Base-by-base conservation (phyloP, 1,140 invertebrate genomes). In the Thaumetopoea pityocampa region DNA sequence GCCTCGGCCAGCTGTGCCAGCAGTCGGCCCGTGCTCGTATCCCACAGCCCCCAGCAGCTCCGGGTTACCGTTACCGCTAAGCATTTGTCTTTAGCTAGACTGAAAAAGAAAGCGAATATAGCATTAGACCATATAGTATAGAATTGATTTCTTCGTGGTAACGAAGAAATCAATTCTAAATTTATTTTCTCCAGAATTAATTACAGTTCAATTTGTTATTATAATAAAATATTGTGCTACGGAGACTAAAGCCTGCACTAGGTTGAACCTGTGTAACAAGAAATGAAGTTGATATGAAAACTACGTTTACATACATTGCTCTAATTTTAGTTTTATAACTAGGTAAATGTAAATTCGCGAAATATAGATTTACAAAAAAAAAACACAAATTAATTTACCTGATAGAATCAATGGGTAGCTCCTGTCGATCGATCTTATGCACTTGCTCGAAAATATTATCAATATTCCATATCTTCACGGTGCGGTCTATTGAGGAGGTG, bases 391-490 rank as follows among this genome's bases (percentile, higher is more conserved):
- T 27, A 3, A 7, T 3, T 49, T 80, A 94, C 92, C 92, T 92
- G 11, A 99, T 94, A 11, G 92, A 91, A 79, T 99, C 97, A 38
- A 99, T 96, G 59, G 97, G 96, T 29, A 98, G 85, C 71, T 99
- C 98, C 71, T 98, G 96, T 27, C 97, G 87, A 66, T 99, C 95
- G 49, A 99, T 97, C 8, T 95, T 93, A 73, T 98, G 94, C 2
- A 99, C 96, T 86, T 98, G 96, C 70, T 99, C 96, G 67, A 98
- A 97, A 61, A 99, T 98, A 69, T 99, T 99, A 69, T 99, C 97
- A 43, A 99, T 97, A 79, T 99, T 99, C 98, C 98, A 99, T 0
- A 99, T 96, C 88, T 99, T 98, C 0, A 99, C 97, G 0, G 96
- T 97, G 47, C 97, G 89, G 82, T 99, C 98, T 33, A 99, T 98